Base-by-base conservation (phyloP, 2,888 invertebrate genomes). In the Ectemnius lituratus region DNA sequence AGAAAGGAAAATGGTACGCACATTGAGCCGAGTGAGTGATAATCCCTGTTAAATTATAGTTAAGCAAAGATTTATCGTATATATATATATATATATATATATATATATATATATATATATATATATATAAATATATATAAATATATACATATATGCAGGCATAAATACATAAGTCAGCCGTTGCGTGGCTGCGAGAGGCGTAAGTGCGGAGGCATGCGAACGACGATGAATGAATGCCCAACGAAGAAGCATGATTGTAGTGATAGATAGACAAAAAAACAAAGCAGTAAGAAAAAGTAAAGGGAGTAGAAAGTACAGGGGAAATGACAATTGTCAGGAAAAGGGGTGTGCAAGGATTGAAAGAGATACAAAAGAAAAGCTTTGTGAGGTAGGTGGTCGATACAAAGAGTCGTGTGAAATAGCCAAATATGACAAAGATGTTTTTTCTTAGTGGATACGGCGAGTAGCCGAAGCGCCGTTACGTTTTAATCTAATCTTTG, bases 371-470 rank as follows among this genome's bases (percentile, higher is more conserved):
- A 56, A 62, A 62, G 23, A 28, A 66, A 14, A 67, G 37, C 37
- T 37, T 37, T 46, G 57, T 27, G n/a, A 49, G 14, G 28, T 57
- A 37, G 60, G 37, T 62, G 37, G 57, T 18, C 14, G 52, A 72
- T 28, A 72, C 71, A 70, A 75, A 72, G 73, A 81, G 72, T 80
- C 79, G 77, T 79, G 81, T 78, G 82, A 86, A 86, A 87, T 87
- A 88, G 88, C 88, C 88, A 89, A 90, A 90, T 87, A 85, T 87
- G 86, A 88, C 84, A 85, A 85, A 87, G 83, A 85, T 85, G 79
- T 86, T 84, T 70, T 62, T 84, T 83, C 62, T 62, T 69, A 87
- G 80, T 75, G 81, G 83, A 70, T 79, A 81, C 83, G 83, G 79
- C 84, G 77, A 74, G 20, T 84, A 84, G 79, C 65, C 60, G 64